A percentile compares a stretch with the other conserved stretches of the same genome.
Evolutionary conservation across 2,797 vertebrate genomes (phyloP).

Genomic region (Myoxocephalus aenaeus): DNA sequence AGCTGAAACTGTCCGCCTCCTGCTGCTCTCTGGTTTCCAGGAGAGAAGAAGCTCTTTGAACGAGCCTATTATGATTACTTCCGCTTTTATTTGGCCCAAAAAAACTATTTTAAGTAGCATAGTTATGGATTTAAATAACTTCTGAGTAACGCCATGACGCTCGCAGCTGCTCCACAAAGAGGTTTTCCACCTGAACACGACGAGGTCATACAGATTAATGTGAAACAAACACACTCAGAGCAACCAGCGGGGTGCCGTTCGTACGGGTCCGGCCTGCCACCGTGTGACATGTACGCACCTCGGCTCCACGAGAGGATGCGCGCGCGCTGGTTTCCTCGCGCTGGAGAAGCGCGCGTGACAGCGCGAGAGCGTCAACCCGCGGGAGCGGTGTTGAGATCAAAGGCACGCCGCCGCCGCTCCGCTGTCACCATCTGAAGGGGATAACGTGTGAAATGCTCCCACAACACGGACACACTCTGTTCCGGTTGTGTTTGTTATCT

Average conservation of each 20-base stretch:
- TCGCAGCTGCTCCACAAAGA: no score
- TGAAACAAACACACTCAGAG: no score
- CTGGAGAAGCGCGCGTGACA: background rate
- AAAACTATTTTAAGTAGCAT: background rate
- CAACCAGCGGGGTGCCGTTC: no score
- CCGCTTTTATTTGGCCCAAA: background rate
- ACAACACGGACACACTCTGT: slow-evolving; percentile 14
- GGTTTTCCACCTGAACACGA: no score
- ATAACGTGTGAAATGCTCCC: background rate
- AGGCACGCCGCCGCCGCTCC: background rate
- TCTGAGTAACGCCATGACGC: no score
- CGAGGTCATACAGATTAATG: no score
- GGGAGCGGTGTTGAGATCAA: background rate
- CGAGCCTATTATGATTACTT: background rate
- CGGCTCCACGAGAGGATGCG: background rate
- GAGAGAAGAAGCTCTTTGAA: no score
- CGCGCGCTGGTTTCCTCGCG: background rate
- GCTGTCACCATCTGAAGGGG: background rate
- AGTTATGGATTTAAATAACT: no score
- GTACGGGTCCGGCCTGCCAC: no score
- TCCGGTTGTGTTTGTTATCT: slow-evolving; percentile 50
- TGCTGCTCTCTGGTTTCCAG: no score
- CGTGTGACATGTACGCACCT: slow-evolving; percentile 21
- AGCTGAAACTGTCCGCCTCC: no score
- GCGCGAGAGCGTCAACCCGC: background rate